Conservation (phyloP, 2,888 invertebrate species). For the Synanthedon myopaeformis region DNA sequence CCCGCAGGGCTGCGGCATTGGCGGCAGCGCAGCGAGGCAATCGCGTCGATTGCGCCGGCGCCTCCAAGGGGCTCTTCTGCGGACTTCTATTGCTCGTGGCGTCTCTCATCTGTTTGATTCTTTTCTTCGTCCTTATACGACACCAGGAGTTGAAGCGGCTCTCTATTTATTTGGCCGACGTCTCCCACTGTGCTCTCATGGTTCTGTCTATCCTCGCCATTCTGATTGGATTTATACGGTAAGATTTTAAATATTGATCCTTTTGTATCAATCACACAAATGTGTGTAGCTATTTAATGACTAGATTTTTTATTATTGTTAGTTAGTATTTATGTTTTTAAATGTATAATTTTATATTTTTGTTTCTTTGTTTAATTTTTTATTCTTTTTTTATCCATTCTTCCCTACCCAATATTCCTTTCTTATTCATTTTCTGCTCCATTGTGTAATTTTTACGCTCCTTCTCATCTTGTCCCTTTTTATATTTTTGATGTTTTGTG, state of each 20-base stretch:
- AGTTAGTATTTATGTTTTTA: background rate
- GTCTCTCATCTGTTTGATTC: conserved; percentile 91
- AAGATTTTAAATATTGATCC: conserved; percentile 22
- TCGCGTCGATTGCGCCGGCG: conserved; percentile 93
- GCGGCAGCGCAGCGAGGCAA: conserved; percentile 86
- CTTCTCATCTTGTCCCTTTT: background rate
- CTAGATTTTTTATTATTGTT: conserved; percentile 3
- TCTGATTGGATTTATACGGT: conserved; percentile 91
- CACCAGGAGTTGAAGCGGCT: conserved; percentile 85
- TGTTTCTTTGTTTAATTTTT: conserved; percentile 17
- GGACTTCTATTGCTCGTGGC: conserved; percentile 90
- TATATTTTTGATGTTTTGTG: background rate
- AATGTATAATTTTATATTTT: background rate
- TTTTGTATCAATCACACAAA: too few species aligned
- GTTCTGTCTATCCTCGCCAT: conserved; percentile 89
- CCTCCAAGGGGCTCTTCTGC: conserved; percentile 93
- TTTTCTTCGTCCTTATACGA: conserved; percentile 95
- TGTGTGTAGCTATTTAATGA: background rate
- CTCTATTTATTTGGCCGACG: conserved; percentile 91
- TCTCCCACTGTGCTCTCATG: conserved; percentile 90
- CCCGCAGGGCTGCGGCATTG: conserved; percentile 86
- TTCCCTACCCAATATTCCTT: conserved; percentile 6
- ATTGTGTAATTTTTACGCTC: background rate
- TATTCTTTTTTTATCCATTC: conserved; percentile 14
- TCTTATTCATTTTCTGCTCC: conserved; percentile 8